Conservation (phyloP, 1,140 invertebrate genomes). For the Phymorhynchus buccinoides region DNA sequence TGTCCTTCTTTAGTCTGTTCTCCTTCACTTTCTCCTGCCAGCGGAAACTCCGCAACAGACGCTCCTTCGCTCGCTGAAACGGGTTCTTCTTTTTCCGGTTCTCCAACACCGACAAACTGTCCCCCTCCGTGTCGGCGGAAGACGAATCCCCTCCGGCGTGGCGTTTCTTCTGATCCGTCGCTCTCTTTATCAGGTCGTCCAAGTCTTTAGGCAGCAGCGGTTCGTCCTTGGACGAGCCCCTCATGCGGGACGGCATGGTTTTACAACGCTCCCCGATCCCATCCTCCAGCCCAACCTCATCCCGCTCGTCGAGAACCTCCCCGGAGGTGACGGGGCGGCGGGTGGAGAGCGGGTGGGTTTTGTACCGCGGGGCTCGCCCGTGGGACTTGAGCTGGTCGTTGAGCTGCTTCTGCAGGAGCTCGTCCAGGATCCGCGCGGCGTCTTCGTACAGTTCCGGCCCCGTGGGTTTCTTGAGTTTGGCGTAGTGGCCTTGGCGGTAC, state of each 20-base stretch:
- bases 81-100: slow-evolving; percentile 56
- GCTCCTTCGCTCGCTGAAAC: slow-evolving; percentile 53
- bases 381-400: slow-evolving; percentile 26
- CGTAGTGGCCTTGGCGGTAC: slow-evolving; percentile 31
- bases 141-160: background rate
- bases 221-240: slow-evolving; percentile 35
- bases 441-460: slow-evolving; percentile 52
- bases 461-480: slow-evolving; percentile 23
- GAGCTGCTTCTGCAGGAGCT: slow-evolving; percentile 51
- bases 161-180: background rate
- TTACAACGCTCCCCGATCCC: slow-evolving; percentile 15
- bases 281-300: slow-evolving; percentile 27
- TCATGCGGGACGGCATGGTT: slow-evolving; percentile 36
- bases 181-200: background rate
- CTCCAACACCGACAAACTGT: slow-evolving; percentile 30
- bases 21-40: slow-evolving; percentile 47
- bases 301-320: slow-evolving; percentile 23
- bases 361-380: slow-evolving; percentile 34
- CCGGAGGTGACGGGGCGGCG: slow-evolving; percentile 2
- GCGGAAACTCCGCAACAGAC: slow-evolving; percentile 49
- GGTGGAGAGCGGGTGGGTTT: slow-evolving; percentile 35
- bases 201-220: slow-evolving; percentile 8
- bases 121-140: slow-evolving; percentile 43
- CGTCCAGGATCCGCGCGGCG: slow-evolving; percentile 54
- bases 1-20: slow-evolving; percentile 25